Evolutionary conservation across 2,113 vertebrate genomes (phyloP).

Genomic region (Esox niger): DNA sequence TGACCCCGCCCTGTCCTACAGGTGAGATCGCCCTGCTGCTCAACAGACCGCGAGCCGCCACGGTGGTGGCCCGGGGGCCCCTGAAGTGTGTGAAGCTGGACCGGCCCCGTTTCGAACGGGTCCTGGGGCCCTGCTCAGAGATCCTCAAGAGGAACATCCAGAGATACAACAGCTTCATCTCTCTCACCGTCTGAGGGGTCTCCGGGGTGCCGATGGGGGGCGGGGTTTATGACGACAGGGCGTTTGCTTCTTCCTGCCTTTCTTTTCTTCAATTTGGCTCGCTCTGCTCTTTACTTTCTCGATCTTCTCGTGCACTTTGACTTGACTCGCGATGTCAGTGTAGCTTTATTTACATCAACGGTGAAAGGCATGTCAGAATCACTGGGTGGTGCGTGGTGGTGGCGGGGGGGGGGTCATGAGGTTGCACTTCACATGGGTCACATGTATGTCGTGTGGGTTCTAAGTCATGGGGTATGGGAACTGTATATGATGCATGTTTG

Average conservation of each 20-base stretch:
- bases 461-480: too few relatives aligned
- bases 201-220: slow-evolving; percentile 38
- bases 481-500: slow-evolving; percentile 63
- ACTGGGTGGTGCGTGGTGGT: slow-evolving; percentile 3
- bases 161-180: slow-evolving; percentile 99
- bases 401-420: slow-evolving; percentile 22
- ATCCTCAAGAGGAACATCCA: slow-evolving; percentile 98
- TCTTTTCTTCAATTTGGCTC: slow-evolving; percentile 42
- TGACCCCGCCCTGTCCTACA: slow-evolving; percentile 43
- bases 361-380: too few relatives aligned
- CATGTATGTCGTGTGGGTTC: too few relatives aligned
- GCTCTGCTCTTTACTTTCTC: slow-evolving; percentile 39
- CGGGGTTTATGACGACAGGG: slow-evolving; percentile 36
- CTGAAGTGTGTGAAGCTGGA: slow-evolving; percentile 96
- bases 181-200: slow-evolving; percentile 84
- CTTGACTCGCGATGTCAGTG: slow-evolving; percentile 69
- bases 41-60: slow-evolving; percentile 92
- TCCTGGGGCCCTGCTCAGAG: slow-evolving; percentile 94
- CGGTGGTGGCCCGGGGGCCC: slow-evolving; percentile 89
- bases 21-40: slow-evolving; percentile 92
- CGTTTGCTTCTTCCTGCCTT: slow-evolving; percentile 60
- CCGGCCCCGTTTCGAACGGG: slow-evolving; percentile 91
- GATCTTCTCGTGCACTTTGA: slow-evolving; percentile 74
- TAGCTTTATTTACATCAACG: slow-evolving; percentile 70
- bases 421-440: slow-evolving; percentile 51